Evolutionary conservation across 2,888 invertebrate genomes (phyloP).

Genomic region (Drosophila pullipes): DNA sequence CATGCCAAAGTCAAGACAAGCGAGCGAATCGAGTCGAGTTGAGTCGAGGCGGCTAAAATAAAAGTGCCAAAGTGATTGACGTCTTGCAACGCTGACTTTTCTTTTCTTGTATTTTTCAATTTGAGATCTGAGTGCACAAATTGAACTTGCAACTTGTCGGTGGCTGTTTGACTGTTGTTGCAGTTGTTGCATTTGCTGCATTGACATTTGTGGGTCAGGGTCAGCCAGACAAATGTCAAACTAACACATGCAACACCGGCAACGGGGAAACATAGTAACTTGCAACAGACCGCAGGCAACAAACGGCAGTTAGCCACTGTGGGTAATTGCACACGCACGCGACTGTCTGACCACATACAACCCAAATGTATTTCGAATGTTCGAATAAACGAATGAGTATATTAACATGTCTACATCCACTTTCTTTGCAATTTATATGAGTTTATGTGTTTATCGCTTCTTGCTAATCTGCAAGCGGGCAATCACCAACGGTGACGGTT

Average conservation of each 20-base stretch:
- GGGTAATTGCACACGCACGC: constrained; percentile 75
- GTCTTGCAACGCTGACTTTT: constrained; percentile 57
- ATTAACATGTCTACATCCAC: constrained; percentile 59
- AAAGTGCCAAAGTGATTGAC: constrained; percentile 70
- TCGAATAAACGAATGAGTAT: constrained; percentile 13
- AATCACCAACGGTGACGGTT: constrained; percentile 75
- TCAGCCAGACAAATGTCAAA: constrained; percentile 77
- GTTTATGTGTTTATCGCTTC: constrained; percentile 74
- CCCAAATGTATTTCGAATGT: constrained; percentile 9
- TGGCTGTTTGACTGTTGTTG: constrained; percentile 21
- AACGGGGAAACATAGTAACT: neutral
- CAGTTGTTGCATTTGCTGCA: constrained; percentile 15
- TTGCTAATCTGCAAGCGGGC: constrained; percentile 62
- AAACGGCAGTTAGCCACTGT: constrained; percentile 11
- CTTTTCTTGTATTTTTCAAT: constrained; percentile 53
- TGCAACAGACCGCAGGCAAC: neutral
- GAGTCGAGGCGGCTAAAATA: constrained; percentile 26
- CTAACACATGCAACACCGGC: constrained; percentile 52
- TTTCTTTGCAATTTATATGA: constrained; percentile 77
- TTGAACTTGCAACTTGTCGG: constrained; percentile 55
- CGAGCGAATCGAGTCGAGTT: constrained; percentile 4
- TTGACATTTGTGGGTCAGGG: constrained; percentile 76
- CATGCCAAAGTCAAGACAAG: constrained; percentile 35
- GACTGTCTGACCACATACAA: constrained; percentile 37
- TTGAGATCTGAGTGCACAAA: constrained; percentile 50